Evolutionary conservation across 2,113 vertebrate genomes (phyloP), one percentile per base, ranked within the genome.

Genomic region (Oxyruncus cristatus): DNA sequence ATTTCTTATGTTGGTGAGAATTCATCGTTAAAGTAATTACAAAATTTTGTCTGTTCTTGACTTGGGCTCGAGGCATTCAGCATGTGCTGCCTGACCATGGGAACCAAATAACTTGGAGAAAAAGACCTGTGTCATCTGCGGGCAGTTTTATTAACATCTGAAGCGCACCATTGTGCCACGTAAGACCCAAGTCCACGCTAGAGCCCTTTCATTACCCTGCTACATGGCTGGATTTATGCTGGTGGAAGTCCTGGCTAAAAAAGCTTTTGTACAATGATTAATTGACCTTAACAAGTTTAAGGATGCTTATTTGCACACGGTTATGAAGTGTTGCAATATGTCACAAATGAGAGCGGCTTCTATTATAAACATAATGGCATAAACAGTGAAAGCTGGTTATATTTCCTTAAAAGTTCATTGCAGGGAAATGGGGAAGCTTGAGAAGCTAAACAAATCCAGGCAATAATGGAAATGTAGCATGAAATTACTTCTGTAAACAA

Each of bases 391-490:
- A 95, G 93, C 96, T 93, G 96, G 98, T 98, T 98, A 98, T 98
- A 98, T 99, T 98, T 98, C 98, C 97, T 98, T 98, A 98, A 97
- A 98, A 98, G 98, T 98, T 98, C 98, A 98, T 98, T 98, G 98
- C 96, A 97, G 97, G 98, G 98, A 97, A 98, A 98, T 97, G 97
- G 97, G 98, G 98, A 98, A 98, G 98, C 98, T 98, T 98, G 98
- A 97, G 98, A 98, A 98, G 98, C 99, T 98, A 99, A 99, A 99
- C 98, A 99, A 99, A 99, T 99, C 99, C 98, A 98, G 98, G 98
- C 98, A 99, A 99, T 99, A 99, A 99, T 99, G 99, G 99, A 99
- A 99, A 99, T 99, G 99, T 99, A 99, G 99, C 98, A 99, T 99
- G 99, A 99, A 99, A 99, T 99, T 99, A 99, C 98, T 98, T 98